Base-by-base conservation (phyloP, 2,113 vertebrate species). In the Tupaia tana region DNA sequence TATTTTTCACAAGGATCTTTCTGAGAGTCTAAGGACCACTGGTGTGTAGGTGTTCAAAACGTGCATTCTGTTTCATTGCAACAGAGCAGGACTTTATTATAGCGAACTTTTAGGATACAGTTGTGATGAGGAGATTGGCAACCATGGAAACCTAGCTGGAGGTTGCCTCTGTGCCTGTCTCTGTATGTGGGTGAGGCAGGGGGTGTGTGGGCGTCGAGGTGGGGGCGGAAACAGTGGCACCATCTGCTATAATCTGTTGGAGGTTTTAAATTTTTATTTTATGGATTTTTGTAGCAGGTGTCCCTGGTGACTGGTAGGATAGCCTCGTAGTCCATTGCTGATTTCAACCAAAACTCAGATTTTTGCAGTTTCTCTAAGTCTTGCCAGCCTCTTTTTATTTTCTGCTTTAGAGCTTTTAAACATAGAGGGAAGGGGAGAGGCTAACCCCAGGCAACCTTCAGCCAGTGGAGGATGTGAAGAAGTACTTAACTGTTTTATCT, bases 71-170 rank as follows among this genome's bases (percentile, higher is more conserved):
- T 79, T 94, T 95, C 63, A 90, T 92, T 94, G 34, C 64, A 96
- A 77, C 63, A 84, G 22, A 94, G 66, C 34, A 79, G 52, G 31
- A 86, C 54, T 95, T 78, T 34, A 75, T 94, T 75, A 67, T 63
- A 84, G 84, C 2, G 4, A 73, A 91, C 81, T 83, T 91, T 92
- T 24, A 86, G 90, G 92, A 56, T 74, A 92, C 19, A 70, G 4
- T 66, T 94, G 66, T 93, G n/a, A 64, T 81, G 34, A 67, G 88
- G 82, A 91, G 61, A n/a, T 64, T 86, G 87, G 91, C 94, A 91
- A 73, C 87, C 93, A 94, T 94, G 78, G 96, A 91, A 95, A 90
- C 82, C 34, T 86, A 84, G 25, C 61, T 86, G 22, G 82, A 88
- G 87, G 31, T 95, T 84, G 71, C 66, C 43, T 11, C 61, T 22